Conservation (phyloP, 1,140 invertebrate genomes). For the Stegodyphus dumicola region DNA sequence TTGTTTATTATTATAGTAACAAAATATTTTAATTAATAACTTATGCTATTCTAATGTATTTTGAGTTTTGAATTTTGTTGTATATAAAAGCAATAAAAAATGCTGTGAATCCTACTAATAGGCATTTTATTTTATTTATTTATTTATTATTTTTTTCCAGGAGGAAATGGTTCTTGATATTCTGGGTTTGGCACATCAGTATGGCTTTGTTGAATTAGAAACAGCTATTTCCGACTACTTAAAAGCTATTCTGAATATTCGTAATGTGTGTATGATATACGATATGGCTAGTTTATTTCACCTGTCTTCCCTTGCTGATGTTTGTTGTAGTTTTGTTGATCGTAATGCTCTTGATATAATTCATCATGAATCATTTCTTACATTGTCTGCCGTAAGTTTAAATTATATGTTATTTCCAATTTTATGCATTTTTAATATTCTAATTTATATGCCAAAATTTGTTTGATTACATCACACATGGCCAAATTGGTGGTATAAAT, state of each 20-base stretch:
- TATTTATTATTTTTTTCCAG: conserved; percentile 66
- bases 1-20: no score
- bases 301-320: conserved; percentile 74
- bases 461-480: no score
- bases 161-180: conserved; percentile 90
- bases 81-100: no score
- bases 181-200: conserved; percentile 90
- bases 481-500: no score
- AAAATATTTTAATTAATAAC: no score
- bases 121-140: background rate
- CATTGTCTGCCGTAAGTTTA: conserved; percentile 81
- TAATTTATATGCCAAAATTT: no score
- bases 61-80: no score
- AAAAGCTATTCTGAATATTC: conserved; percentile 84
- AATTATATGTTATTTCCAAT: background rate
- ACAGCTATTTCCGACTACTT: conserved; percentile 92
- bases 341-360: conserved; percentile 86
- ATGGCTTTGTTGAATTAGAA: conserved; percentile 93
- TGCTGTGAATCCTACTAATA: background rate
- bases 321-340: conserved; percentile 84
- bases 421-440: no score
- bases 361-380: conserved; percentile 83
- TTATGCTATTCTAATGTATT: no score
- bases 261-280: conserved; percentile 93
- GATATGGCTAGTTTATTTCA: conserved; percentile 86